Percentiles rank a stretch among this genome's conserved stretches.
phyloP scores from a whole-genome alignment of 2,797 vertebrate genomes.

The Halcyon smyrnensis region DNA sequence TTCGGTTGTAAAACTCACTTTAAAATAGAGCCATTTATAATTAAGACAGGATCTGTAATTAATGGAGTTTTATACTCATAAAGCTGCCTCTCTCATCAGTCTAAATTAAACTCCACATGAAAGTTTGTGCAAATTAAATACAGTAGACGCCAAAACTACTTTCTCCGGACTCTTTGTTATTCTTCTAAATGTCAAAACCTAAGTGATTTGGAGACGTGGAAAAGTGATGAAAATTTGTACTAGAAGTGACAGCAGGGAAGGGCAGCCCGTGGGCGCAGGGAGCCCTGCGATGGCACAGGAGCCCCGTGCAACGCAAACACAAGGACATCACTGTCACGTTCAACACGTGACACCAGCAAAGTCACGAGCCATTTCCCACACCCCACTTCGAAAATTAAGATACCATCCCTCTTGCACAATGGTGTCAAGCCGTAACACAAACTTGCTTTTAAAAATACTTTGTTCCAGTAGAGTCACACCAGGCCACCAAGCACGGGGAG shows the following conservation, averaged over 20 bases:
- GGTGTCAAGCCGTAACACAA: neutral
- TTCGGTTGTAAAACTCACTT: conserved; percentile 56
- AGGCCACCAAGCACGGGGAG: neutral
- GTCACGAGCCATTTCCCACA: neutral
- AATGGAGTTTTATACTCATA: conserved; percentile 64
- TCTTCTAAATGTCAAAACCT: conserved; percentile 24
- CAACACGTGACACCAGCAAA: fast-evolving
- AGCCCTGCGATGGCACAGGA: fast-evolving
- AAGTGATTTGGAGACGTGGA: neutral
- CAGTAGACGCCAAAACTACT: conserved; percentile 19
- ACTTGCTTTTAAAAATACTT: neutral
- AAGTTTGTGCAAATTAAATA: conserved; percentile 56
- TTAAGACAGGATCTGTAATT: conserved; percentile 73
- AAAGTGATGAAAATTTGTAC: neutral
- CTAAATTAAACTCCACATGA: conserved; percentile 70
- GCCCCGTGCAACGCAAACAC: neutral
- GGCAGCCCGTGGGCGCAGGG: neutral
- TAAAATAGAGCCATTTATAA: conserved; percentile 69
- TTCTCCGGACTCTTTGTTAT: neutral
- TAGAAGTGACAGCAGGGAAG: neutral
- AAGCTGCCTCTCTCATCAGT: conserved; percentile 67
- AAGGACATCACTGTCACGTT: neutral
- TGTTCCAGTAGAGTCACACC: neutral
- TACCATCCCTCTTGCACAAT: neutral
- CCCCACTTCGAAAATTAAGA: neutral